These are phyloP conservation scores for Uloborus diversus DNA, from an alignment of 1,140 invertebrate genomes.

Conservation along the genomic window DNA sequence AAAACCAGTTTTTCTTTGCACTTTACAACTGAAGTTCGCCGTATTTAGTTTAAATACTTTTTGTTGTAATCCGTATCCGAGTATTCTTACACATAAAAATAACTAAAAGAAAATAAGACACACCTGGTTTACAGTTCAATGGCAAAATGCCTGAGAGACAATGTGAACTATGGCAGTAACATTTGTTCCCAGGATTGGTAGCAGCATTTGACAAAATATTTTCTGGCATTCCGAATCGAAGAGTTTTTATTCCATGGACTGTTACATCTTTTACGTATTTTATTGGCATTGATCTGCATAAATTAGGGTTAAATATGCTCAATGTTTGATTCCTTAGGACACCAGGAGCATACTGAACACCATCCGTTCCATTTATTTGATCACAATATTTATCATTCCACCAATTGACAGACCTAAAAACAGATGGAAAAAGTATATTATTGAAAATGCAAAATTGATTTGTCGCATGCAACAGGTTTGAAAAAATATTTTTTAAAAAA, in stretches of 20 bases:
- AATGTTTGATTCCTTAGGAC: not conserved
- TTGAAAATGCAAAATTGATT: too few species aligned
- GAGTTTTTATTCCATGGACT: slow-evolving; percentile 75
- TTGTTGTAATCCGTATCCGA: too few species aligned
- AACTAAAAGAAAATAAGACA: not conserved
- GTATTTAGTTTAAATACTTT: too few species aligned
- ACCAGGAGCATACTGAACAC: slow-evolving; percentile 43
- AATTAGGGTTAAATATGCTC: slow-evolving; percentile 35
- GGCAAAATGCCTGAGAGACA: slow-evolving; percentile 38
- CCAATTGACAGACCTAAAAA: slow-evolving; percentile 49
- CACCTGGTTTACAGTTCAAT: slow-evolving; percentile 47
- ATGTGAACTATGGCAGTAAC: slow-evolving; percentile 73
- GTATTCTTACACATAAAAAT: too few species aligned
- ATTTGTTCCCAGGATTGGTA: slow-evolving; percentile 74
- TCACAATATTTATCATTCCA: slow-evolving; percentile 74
- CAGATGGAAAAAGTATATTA: not conserved
- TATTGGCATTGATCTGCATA: slow-evolving; percentile 71
- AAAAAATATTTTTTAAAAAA: too few species aligned
- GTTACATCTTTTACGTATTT: slow-evolving; percentile 71
- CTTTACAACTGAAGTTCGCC: too few species aligned
- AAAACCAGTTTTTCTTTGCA: too few species aligned
- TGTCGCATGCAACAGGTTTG: too few species aligned
- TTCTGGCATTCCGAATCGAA: slow-evolving; percentile 73
- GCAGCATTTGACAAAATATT: slow-evolving; percentile 78
- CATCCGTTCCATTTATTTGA: slow-evolving; percentile 74